These are phyloP conservation scores for Vidua macroura DNA, from an alignment of 2,113 vertebrate species.

Conservation along the genomic window DNA sequence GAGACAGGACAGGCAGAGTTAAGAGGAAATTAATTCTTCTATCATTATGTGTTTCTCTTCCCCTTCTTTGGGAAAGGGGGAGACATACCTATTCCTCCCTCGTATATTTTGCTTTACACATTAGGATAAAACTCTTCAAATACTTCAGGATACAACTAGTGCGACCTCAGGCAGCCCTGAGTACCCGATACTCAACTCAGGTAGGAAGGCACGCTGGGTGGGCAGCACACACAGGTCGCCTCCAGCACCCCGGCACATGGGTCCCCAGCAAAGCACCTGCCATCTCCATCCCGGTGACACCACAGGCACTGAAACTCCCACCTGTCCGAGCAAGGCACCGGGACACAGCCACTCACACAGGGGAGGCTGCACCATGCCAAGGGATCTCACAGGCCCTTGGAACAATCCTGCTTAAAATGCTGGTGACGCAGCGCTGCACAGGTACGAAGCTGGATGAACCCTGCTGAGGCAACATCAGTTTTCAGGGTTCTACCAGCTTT, in stretches of 20 bases:
- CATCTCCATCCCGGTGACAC: accelerated
- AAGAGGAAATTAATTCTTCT: background rate
- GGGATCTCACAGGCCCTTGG: accelerated
- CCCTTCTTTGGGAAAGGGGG: background rate
- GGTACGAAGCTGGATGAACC: accelerated
- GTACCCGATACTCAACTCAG: too few relatives aligned
- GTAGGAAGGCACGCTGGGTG: background rate
- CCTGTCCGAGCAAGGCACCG: accelerated
- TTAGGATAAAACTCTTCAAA: background rate
- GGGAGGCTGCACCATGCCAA: accelerated
- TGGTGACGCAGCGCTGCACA: accelerated
- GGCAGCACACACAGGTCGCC: background rate
- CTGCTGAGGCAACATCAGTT: background rate
- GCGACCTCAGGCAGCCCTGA: accelerated
- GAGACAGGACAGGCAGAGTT: background rate
- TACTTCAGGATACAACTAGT: background rate
- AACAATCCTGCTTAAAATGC: background rate
- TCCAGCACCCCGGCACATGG: accelerated
- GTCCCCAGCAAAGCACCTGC: accelerated
- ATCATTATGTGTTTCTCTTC: background rate
- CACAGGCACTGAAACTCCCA: accelerated
- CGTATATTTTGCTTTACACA: background rate
- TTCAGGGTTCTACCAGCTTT: background rate
- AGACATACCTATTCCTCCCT: background rate
- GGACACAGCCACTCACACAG: background rate